These are phyloP conservation scores for Trachurus trachurus DNA, from an alignment of 2,797 vertebrate species.

Conservation along the genomic window DNA sequence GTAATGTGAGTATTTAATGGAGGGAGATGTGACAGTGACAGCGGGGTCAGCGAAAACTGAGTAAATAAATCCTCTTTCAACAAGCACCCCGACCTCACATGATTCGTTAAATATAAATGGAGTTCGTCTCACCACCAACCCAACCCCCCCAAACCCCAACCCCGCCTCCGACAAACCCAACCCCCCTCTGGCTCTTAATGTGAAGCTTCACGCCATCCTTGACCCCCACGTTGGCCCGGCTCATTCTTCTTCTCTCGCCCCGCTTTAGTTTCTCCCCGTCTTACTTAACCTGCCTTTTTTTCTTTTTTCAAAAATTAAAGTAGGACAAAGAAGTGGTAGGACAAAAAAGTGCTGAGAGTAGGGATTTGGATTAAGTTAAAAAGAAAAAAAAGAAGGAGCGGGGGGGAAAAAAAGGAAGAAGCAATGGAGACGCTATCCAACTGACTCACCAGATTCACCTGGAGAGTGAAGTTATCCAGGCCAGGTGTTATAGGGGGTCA, in stretches of 20 bases:
- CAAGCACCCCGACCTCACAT: conserved; percentile 57
- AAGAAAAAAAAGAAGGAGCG: too few relatives aligned
- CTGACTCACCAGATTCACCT: conserved; percentile 59
- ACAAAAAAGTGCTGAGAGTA: conserved; percentile 68
- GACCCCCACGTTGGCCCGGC: conserved; percentile 32
- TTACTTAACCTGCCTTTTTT: conserved; percentile 9
- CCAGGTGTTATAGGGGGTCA: conserved; percentile 16
- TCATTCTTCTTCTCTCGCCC: conserved; percentile 37
- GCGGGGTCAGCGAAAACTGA: conserved; percentile 53
- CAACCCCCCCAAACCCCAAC: too few relatives aligned
- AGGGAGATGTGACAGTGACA: conserved; percentile 8
- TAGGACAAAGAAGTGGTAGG: conserved; percentile 69
- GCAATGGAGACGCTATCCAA: conserved; percentile 64
- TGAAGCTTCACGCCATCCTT: conserved; percentile 44
- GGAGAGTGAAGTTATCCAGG: conserved; percentile 52
- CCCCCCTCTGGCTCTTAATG: conserved; percentile 56
- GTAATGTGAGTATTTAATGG: conserved; percentile 69
- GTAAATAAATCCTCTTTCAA: conserved; percentile 59
- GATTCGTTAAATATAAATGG: conserved; percentile 72
- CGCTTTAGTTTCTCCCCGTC: conserved; percentile 42
- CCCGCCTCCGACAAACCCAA: conserved; percentile 12
- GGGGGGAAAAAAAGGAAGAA: conserved; percentile 53
- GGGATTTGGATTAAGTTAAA: conserved; percentile 65
- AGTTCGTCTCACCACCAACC: conserved; percentile 36
- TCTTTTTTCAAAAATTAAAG: conserved; percentile 60